Percentiles rank a stretch among this genome's conserved stretches.
These are phyloP conservation scores for Therioaphis trifolii DNA, from an alignment of 2,888 invertebrate genomes.

Conservation along the genomic window DNA sequence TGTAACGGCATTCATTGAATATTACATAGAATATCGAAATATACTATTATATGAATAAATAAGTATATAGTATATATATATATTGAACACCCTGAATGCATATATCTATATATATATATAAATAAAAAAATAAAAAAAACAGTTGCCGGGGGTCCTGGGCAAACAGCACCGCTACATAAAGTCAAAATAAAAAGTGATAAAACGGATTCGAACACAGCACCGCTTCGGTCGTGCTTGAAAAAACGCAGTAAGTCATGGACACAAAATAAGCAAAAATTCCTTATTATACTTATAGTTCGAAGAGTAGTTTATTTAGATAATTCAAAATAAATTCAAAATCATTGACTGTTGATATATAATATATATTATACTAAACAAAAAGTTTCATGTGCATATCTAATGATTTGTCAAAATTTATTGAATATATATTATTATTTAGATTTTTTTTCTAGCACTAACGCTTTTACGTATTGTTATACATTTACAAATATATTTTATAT, in stretches of 20 bases:
- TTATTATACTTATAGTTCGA: conserved; percentile 34
- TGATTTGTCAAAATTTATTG: conserved; percentile 23
- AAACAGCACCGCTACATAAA: conserved; percentile 59
- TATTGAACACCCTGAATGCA: conserved; percentile 50
- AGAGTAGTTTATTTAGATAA: conserved; percentile 52
- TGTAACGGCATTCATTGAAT: not conserved
- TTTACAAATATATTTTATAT: conserved; percentile 22
- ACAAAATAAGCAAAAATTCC: conserved; percentile 41
- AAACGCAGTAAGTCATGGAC: conserved; percentile 61
- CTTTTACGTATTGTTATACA: conserved; percentile 11
- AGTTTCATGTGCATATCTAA: conserved; percentile 41
- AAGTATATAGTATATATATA: conserved; percentile 1
- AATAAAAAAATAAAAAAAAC: conserved; percentile 45
- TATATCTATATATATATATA: conserved; percentile 5
- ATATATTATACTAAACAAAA: too few species aligned
- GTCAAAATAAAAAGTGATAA: conserved; percentile 63
- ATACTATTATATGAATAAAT: not conserved
- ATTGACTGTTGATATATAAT: not conserved
- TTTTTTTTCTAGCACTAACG: conserved; percentile 45
- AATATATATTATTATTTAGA: conserved; percentile 27
- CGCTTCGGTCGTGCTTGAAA: conserved; percentile 63
- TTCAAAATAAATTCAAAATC: conserved; percentile 8
- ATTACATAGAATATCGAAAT: not conserved
- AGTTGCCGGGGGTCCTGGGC: conserved; percentile 61
- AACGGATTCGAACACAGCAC: conserved; percentile 61